phyloP scores from a whole-genome alignment of 2,113 vertebrate species.

The Channa argus region DNA sequence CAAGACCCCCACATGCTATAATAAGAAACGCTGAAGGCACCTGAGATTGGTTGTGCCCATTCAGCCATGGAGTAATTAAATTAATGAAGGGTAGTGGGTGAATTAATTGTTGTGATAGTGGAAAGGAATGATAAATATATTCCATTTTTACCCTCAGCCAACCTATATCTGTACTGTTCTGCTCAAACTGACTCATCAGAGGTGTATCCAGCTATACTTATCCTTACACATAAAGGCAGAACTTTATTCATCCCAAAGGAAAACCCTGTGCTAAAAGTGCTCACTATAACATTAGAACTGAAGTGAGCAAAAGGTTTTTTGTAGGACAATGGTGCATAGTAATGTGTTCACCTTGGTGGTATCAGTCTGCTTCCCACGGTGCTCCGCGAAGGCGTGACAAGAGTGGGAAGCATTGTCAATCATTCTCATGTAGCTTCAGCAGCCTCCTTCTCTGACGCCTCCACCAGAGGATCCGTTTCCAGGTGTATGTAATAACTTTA shows the following conservation, averaged over 20 bases:
- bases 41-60: constrained; percentile 53
- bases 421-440: background rate
- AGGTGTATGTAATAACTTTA: background rate
- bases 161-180: constrained; percentile 3
- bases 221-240: background rate
- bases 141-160: constrained; percentile 33
- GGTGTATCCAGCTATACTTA: background rate
- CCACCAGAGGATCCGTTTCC: background rate
- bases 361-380: background rate
- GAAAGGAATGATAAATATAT: constrained; percentile 47
- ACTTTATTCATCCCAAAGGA: background rate
- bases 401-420: background rate
- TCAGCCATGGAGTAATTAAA: constrained; percentile 50
- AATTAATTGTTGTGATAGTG: constrained; percentile 49
- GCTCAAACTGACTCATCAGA: background rate
- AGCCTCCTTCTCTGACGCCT: background rate
- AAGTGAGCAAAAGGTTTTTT: no score
- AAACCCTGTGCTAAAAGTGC: background rate
- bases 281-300: no score
- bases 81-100: constrained; percentile 63
- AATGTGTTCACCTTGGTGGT: no score
- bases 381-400: background rate
- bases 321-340: background rate
- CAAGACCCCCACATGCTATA: constrained; percentile 57
- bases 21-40: constrained; percentile 68